These are phyloP conservation scores for Podiceps cristatus DNA, from an alignment of 2,113 vertebrate species.

Conservation along the genomic window DNA sequence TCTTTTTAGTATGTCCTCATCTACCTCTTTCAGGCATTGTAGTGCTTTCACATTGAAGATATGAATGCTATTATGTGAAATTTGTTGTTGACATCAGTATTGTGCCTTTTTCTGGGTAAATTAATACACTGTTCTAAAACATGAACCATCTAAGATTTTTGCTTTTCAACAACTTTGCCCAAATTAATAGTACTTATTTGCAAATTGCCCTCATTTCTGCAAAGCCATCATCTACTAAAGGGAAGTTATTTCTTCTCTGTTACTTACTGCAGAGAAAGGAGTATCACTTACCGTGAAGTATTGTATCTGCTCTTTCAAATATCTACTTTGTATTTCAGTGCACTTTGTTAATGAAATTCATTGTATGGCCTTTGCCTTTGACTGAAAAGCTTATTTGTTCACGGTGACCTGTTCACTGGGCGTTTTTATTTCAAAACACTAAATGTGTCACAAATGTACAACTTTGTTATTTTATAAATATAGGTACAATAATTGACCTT, in stretches of 20 bases:
- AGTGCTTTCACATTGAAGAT: neutral
- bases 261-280: neutral
- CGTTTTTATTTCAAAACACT: neutral
- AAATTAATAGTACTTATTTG: neutral
- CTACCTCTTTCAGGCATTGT: neutral
- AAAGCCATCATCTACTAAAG: neutral
- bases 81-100: neutral
- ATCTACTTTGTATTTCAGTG: neutral
- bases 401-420: neutral
- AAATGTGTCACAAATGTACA: neutral
- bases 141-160: neutral
- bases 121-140: neutral
- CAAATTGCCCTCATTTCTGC: neutral
- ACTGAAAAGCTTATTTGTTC: neutral
- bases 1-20: neutral
- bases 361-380: neutral
- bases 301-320: neutral
- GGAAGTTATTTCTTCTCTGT: neutral
- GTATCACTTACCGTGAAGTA: neutral
- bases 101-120: neutral
- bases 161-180: neutral
- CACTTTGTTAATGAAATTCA: neutral
- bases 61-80: neutral
- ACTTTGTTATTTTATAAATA: neutral
- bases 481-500: neutral